Conservation (phyloP, 2,113 vertebrate species). For the Ellobius talpinus region DNA sequence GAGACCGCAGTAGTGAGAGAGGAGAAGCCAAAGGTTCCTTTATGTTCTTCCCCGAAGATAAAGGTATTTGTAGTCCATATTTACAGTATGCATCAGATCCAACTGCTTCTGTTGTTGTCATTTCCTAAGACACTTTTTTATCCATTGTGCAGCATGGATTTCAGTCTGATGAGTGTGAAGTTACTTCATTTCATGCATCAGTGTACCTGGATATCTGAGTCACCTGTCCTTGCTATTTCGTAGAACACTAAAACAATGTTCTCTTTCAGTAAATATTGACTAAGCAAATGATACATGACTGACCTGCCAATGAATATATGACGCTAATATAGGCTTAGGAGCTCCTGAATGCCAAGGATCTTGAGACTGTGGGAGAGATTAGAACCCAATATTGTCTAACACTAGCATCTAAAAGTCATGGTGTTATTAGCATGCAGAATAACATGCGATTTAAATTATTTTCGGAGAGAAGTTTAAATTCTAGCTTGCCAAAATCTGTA, state of each 20-base stretch:
- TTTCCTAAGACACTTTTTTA: not conserved
- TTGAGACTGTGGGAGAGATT: not conserved
- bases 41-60: no score
- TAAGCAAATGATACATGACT: not conserved
- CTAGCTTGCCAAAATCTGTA: not conserved
- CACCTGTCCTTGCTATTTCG: not conserved
- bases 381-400: not conserved
- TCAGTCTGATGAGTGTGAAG: not conserved
- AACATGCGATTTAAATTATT: not conserved
- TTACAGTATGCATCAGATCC: not conserved
- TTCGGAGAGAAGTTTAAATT: conserved; percentile 8
- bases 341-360: not conserved
- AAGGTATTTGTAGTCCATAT: no score
- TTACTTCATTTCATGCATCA: not conserved
- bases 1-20: not conserved
- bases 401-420: not conserved
- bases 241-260: not conserved
- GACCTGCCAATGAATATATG: not conserved
- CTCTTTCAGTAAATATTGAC: conserved; percentile 1
- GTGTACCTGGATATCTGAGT: not conserved
- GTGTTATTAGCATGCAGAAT: not conserved
- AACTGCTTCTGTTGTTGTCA: not conserved
- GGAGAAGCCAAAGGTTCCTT: not conserved
- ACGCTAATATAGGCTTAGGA: not conserved
- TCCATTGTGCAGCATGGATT: not conserved